Evolutionary conservation across 2,113 vertebrate species (phyloP).

Genomic region (Phalacrocorax carbo): DNA sequence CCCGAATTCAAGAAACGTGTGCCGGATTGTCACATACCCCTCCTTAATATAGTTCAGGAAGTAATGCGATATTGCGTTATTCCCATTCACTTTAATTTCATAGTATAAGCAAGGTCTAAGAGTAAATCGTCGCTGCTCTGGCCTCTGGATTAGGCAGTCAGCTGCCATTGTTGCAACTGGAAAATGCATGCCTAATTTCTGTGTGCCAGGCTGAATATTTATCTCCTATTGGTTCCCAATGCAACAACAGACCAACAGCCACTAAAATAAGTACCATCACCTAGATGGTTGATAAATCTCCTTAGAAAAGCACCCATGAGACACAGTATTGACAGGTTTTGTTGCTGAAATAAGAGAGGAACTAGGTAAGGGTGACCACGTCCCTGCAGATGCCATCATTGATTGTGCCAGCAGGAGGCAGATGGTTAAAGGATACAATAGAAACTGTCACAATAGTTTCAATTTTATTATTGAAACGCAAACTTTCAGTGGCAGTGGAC

Average conservation of each 20-base stretch:
- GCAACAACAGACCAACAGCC: conserved; percentile 40
- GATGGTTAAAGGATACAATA: conserved; percentile 82
- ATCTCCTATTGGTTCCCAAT: conserved; percentile 22
- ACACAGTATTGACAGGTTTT: conserved; percentile 71
- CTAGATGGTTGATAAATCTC: conserved; percentile 69
- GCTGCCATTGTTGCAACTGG: conserved; percentile 44
- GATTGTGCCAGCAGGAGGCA: conserved; percentile 77
- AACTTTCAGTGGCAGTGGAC: conserved; percentile 78
- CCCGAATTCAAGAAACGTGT: neutral
- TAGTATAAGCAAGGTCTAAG: neutral
- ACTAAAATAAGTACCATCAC: conserved; percentile 59
- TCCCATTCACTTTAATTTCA: conserved; percentile 1
- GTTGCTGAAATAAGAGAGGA: conserved; percentile 65
- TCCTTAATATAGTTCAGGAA: neutral
- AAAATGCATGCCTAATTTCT: conserved; percentile 66
- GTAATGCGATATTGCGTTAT: neutral
- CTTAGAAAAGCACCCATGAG: conserved; percentile 66
- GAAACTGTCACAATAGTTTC: conserved; percentile 85
- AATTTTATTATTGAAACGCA: conserved; percentile 82
- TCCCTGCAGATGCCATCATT: conserved; percentile 72
- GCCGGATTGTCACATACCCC: neutral
- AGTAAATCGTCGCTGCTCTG: neutral
- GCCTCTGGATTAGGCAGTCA: conserved; percentile 19
- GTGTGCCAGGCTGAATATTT: conserved; percentile 42
- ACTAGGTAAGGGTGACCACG: conserved; percentile 54